Evolutionary conservation across 2,113 vertebrate genomes (phyloP), one percentile per base, ranked within the genome.

Genomic region (Protobothrops flavoviridis): DNA sequence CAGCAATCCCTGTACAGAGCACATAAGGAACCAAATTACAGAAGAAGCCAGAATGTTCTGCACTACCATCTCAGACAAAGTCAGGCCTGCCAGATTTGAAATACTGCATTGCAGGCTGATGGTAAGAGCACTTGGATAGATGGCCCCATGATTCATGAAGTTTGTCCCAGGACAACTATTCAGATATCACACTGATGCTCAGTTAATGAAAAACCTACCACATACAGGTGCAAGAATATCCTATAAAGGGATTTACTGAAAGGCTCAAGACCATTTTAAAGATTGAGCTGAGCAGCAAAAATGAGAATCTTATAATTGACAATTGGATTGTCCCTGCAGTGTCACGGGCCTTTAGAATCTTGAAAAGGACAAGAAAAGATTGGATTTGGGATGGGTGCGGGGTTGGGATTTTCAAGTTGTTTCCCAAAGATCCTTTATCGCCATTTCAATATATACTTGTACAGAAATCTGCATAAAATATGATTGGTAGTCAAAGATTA

Each of bases 241-340:
- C 81, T 56, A 87, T 86, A 92, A 92, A 87, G 91, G 91, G 43
- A 87, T 92, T 85, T 61, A 87, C 48, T 87, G 91, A 87, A 50
- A 92, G 17, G 15, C 56, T 87, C 43, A 33, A 59, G 91, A 87
- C 55, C 85, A 92, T 92, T 92, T 48, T 61, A 87, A 33, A 87
- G 55, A 92, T 59, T 87, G 91, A 87, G 43, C 53, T 24, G 85
- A 87, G 23, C 85, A 61, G 91, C 91, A 91, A 57, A 91, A 57
- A 91, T 85, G 29, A 59, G 81, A 91, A 59, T n/a, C 15, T 45
- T 91, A 23, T 50, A 45, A 91, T 50, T 61, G 85, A 85, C 74
- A 85, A 56, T 43, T 26, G 2, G n/a, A 91, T 91, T 91, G 52
- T 85, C 33, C 52, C 53, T 26, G 52, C 74, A 56, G 23, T 48